Conservation (phyloP, 2,888 invertebrate genomes). For the Periphyllus acericola region DNA sequence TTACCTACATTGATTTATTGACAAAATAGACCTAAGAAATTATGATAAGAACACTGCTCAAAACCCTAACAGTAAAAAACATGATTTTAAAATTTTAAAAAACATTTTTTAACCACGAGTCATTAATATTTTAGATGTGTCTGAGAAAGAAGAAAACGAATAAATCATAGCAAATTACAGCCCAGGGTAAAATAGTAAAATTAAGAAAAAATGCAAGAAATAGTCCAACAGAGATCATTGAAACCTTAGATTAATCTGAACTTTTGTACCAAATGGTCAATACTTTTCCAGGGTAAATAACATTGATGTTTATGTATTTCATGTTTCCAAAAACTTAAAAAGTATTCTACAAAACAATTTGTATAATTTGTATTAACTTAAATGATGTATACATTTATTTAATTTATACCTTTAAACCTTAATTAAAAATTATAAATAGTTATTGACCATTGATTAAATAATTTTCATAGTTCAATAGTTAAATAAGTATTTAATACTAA, state of each 20-base stretch:
- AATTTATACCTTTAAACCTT: too few species aligned
- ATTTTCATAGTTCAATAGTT: too few species aligned
- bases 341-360: too few species aligned
- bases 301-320: background rate
- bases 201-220: slow-evolving; percentile 59
- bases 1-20: slow-evolving; percentile 53
- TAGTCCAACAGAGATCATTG: slow-evolving; percentile 55
- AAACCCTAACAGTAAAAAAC: slow-evolving; percentile 44
- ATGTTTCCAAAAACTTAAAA: background rate
- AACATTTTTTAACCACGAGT: background rate
- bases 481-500: too few species aligned
- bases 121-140: slow-evolving; percentile 21
- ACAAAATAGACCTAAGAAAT: slow-evolving; percentile 36
- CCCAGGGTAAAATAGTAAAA: slow-evolving; percentile 52
- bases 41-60: slow-evolving; percentile 11
- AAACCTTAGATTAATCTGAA: slow-evolving; percentile 54
- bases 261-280: slow-evolving; percentile 50
- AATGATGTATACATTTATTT: too few species aligned
- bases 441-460: too few species aligned
- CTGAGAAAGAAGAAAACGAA: slow-evolving; percentile 53
- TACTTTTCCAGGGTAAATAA: slow-evolving; percentile 50
- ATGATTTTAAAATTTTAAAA: background rate
- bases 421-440: too few species aligned
- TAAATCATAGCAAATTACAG: slow-evolving; percentile 57
- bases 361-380: too few species aligned